Percentiles rank a stretch among this genome's conserved stretches.
Conservation (phyloP, 1,140 invertebrate species). For the Drosophila pseudoobscura region DNA sequence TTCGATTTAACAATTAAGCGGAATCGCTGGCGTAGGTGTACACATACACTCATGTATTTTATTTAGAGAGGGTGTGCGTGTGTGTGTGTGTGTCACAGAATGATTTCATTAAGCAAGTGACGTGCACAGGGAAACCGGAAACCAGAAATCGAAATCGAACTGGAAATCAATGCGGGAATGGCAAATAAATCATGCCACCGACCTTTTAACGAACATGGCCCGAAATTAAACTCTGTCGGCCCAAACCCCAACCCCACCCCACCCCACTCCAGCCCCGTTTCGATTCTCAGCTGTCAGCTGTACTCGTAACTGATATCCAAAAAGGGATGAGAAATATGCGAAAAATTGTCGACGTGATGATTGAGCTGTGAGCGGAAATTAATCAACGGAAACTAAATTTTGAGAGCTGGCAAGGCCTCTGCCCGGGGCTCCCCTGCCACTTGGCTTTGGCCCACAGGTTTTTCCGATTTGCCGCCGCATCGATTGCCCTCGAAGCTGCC, state of each 20-base stretch:
- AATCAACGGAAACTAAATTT: slow-evolving; percentile 78
- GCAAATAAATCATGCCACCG: slow-evolving; percentile 71
- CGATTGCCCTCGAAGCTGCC: slow-evolving; percentile 8
- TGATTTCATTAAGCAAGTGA: slow-evolving; percentile 60
- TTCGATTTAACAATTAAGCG: slow-evolving; percentile 67
- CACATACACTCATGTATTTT: background rate
- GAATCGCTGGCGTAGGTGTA: background rate
- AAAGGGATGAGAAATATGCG: slow-evolving; percentile 52
- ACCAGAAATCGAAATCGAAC: slow-evolving; percentile 39
- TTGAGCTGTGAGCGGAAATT: slow-evolving; percentile 77
- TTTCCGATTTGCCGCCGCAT: slow-evolving; percentile 36
- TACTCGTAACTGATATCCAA: slow-evolving; percentile 27
- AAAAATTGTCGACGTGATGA: slow-evolving; percentile 60
- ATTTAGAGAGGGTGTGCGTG: background rate
- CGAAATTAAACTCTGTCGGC: slow-evolving; percentile 63
- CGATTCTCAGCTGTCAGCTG: slow-evolving; percentile 30
- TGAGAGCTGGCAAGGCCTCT: slow-evolving; percentile 12
- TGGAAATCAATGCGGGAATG: slow-evolving; percentile 64
- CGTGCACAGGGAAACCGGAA: slow-evolving; percentile 2
- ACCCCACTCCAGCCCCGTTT: background rate
- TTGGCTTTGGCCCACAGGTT: background rate
- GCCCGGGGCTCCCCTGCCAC: background rate
- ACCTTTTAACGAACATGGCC: slow-evolving; percentile 63
- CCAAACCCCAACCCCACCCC: slow-evolving; percentile 24
- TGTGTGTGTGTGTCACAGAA: slow-evolving; percentile 27